phyloP scores from a whole-genome alignment of 2,113 vertebrate species.

The Vidua macroura region DNA sequence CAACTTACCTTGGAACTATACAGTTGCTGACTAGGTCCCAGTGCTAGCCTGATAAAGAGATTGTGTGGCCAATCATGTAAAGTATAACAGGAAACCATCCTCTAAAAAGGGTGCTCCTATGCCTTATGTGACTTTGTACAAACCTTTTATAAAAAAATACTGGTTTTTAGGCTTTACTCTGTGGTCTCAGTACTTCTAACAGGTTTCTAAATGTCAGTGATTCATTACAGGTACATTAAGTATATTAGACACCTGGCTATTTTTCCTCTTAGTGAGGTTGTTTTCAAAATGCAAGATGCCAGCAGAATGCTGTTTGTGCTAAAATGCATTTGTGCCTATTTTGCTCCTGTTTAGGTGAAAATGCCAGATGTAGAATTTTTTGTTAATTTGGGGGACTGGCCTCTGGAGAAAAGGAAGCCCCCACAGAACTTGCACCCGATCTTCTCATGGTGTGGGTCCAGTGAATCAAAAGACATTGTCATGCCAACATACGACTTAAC shows the following conservation, averaged over 20 bases:
- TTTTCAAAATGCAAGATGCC: background rate
- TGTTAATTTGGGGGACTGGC: conserved; percentile 97
- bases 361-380: conserved; percentile 96
- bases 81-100: background rate
- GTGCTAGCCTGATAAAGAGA: background rate
- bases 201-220: background rate
- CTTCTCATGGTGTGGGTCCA: conserved; percentile 98
- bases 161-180: background rate
- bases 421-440: conserved; percentile 84
- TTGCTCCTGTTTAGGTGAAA: conserved; percentile 78
- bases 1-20: background rate
- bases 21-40: background rate
- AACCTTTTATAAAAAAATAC: background rate
- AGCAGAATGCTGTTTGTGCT: background rate
- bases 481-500: conserved; percentile 98
- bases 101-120: background rate
- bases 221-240: background rate
- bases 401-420: conserved; percentile 89
- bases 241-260: background rate
- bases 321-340: background rate
- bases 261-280: background rate
- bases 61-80: background rate
- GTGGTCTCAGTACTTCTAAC: background rate
- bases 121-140: background rate
- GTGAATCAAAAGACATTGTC: conserved; percentile 90